Percentiles rank a stretch among this genome's conserved stretches.
Evolutionary conservation across 2,113 vertebrate genomes (phyloP).

Genomic region (Urocynchramus pylzowi): DNA sequence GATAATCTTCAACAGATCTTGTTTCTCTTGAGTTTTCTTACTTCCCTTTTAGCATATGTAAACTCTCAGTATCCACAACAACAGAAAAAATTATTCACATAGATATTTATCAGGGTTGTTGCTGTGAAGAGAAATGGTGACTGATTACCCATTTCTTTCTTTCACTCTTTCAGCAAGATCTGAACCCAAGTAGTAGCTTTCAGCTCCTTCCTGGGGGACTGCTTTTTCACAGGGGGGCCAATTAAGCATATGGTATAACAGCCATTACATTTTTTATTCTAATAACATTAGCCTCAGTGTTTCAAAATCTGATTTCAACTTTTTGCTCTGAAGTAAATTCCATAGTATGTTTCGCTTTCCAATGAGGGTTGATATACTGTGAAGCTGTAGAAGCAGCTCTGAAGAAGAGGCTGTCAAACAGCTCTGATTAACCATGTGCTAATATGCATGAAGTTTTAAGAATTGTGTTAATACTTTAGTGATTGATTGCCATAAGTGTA

Average conservation of each 20-base stretch:
- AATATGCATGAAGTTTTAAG: neutral
- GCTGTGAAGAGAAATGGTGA: neutral
- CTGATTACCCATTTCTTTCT: neutral
- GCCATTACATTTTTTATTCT: neutral
- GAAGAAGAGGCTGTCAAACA: neutral
- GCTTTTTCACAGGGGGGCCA: neutral
- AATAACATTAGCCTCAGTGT: neutral
- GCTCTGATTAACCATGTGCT: neutral
- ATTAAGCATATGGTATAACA: neutral
- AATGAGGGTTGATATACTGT: neutral
- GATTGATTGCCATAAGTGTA: neutral
- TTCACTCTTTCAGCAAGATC: neutral
- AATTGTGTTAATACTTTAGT: neutral
- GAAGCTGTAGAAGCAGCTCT: neutral
- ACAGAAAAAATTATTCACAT: neutral
- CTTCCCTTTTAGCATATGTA: neutral
- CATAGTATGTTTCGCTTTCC: neutral
- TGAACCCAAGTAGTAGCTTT: neutral
- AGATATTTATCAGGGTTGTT: neutral
- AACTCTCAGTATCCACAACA: neutral
- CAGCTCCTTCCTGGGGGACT: neutral
- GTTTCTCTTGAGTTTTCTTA: neutral
- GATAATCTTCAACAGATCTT: neutral
- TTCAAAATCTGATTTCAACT: neutral
- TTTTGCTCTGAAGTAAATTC: neutral